These are phyloP conservation scores for Platyura marginata DNA, from an alignment of 1,140 invertebrate species.

Conservation along the genomic window DNA sequence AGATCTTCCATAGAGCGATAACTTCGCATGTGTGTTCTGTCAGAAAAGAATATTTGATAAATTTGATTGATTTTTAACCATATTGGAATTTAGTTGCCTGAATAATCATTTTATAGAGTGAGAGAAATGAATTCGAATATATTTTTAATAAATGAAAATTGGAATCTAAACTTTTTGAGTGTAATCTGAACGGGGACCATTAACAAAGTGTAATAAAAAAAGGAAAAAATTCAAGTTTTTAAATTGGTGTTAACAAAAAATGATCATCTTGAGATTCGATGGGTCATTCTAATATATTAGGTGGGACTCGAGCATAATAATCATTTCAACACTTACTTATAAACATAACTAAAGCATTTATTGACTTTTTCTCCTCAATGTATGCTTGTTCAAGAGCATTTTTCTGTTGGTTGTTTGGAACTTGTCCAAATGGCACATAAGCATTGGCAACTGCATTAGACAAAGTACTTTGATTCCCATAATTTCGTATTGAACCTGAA, in stretches of 20 bases:
- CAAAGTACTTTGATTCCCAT: not conserved
- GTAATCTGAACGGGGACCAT: too few species aligned
- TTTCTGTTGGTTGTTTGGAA: conserved; percentile 14
- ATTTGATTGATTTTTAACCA: not conserved
- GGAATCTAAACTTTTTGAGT: too few species aligned
- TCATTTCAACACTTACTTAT: conserved; percentile 28
- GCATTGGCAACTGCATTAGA: conserved; percentile 19
- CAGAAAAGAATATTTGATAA: conserved; percentile 2
- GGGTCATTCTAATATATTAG: too few species aligned
- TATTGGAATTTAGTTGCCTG: too few species aligned
- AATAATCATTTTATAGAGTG: too few species aligned
- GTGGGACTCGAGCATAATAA: too few species aligned
- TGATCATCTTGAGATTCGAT: too few species aligned
- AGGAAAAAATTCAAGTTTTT: too few species aligned
- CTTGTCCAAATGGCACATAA: conserved; percentile 18
- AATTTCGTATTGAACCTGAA: conserved; percentile 8
- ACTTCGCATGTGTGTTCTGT: conserved; percentile 67
- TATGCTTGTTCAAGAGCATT: conserved; percentile 25
- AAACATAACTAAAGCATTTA: conserved; percentile 58
- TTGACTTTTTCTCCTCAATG: conserved; percentile 45
- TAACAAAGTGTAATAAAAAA: too few species aligned
- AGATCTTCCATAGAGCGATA: conserved; percentile 80
- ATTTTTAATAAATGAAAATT: too few species aligned
- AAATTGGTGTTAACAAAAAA: too few species aligned
- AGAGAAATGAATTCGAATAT: too few species aligned